Evolutionary conservation across 2,797 vertebrate species (phyloP), one percentile per base, ranked within the genome.

Genomic region (Otolemur crassicaudatus): DNA sequence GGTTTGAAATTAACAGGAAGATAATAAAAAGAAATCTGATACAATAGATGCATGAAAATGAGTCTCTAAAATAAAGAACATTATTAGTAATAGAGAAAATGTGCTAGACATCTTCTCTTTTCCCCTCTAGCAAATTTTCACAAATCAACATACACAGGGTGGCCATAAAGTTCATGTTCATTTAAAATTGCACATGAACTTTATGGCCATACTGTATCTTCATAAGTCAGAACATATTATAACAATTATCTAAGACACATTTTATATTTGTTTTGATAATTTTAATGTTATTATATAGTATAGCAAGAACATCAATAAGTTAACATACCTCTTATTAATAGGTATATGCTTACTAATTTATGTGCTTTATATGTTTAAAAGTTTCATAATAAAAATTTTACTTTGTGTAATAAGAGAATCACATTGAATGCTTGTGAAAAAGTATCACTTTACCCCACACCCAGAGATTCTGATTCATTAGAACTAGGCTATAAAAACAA

Each of bases 381-480:
- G 63, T 94, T 91, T 94, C 19, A 69, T 85, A 85, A 69, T 90
- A 76, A 81, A 96, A n/a, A n/a, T 86, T 91, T 94, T 80, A 86
- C 3, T 95, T 95, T 86, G 49, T 34, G 90, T 87, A 87, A 80
- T 63, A 29, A 2, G 29, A 63, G 46, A 79, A 82, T 82, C 23
- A 81, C 34, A 37, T 34, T 40, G 77, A 81, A 37, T 81, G 12
- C 34, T 81, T 81, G 4, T 60, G 60, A 27, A 46, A 97, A 95
- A 90, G 37, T 43, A 56, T 94, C 20, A 60, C 20, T 67, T 3
- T 34, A 20, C 7, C n/a, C 5, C 16, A 37, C 5, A 5, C 7
- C 19, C 77, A 70, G 7, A 94, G 58, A 31, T 90, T 90, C 61
- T 92, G 40, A 92, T 94, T 82, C 61, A 46, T 94, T 43, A 87